Conservation (phyloP, 2,888 invertebrate species). For the Palloptera scutellata region DNA sequence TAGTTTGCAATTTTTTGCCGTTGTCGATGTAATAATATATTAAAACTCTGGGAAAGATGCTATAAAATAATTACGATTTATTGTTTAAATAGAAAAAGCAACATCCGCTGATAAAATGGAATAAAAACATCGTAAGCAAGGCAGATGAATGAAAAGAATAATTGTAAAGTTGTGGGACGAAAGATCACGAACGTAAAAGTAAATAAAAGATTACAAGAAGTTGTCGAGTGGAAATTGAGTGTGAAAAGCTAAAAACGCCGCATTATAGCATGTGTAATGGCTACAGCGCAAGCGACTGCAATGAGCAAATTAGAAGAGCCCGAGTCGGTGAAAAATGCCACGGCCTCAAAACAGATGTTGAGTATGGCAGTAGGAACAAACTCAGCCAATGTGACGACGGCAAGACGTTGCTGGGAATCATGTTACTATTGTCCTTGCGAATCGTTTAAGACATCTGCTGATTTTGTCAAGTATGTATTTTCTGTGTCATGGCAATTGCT, state of each 20-base stretch:
- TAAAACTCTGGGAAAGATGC: neutral
- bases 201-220: too few relatives aligned
- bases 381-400: constrained; percentile 30
- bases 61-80: neutral
- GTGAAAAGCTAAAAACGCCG: neutral
- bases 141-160: too few relatives aligned
- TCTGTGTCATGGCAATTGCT: neutral
- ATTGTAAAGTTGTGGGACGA: too few relatives aligned
- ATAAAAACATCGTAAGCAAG: too few relatives aligned
- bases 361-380: constrained; percentile 22
- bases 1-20: constrained; percentile 2
- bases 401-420: constrained; percentile 66
- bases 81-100: too few relatives aligned
- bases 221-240: too few relatives aligned
- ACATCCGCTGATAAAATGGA: too few relatives aligned
- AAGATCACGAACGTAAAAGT: too few relatives aligned
- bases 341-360: constrained; percentile 15
- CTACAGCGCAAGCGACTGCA: constrained; percentile 42
- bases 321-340: neutral
- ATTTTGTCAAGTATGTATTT: constrained; percentile 69
- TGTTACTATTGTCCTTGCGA: constrained; percentile 71
- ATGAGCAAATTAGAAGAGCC: too few relatives aligned
- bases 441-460: constrained; percentile 68
- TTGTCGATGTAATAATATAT: neutral
- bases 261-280: constrained; percentile 50